Base-by-base conservation (phyloP, 2,797 vertebrate species). In the Alauda arvensis region DNA sequence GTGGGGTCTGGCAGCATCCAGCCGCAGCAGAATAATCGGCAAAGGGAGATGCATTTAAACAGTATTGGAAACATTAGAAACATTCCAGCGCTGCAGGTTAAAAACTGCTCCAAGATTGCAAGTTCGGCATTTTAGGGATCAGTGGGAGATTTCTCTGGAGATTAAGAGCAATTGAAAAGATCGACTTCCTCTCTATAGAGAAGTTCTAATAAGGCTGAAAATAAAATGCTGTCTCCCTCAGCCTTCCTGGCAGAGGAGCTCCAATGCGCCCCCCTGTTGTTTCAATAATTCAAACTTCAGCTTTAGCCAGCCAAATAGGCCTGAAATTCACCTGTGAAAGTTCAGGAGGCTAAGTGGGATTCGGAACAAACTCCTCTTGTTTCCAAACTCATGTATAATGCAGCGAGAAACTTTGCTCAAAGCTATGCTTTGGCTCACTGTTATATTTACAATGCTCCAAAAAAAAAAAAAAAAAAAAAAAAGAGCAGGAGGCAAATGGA, bases 131-230 rank as follows among this genome's bases (percentile, higher is more conserved):
- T 94, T 94, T 94, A 92, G 70, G 84, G 70, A 94, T 95, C 92
- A 93, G 90, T 91, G 84, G 86, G 93, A 94, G 86, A 94, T 94
- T 93, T 94, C 94, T 92, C 93, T 74, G 77, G 92, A 93, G 93
- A 93, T 93, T 92, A 87, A 89, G 77, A 93, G 90, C 92, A 93
- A 95, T 93, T 95, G 92, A 85, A 94, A 94, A 94, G 93, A 94
- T 94, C 49, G 63, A 94, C 88, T 92, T 94, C 79, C 74, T 81
- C 84, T 94, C 91, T 87, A 88, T 94, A 87, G 86, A 93, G 70
- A 88, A 93, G 86, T 94, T 94, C 93, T 95, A 94, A 94, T 95
- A 94, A 94, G 93, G 92, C 57, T 91, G 92, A 91, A 94, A 92
- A 94, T 88, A 88, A 93, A 95, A 93, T 55, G 69, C 91, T 83